Evolutionary conservation across 2,113 vertebrate genomes (phyloP), one percentile per base, ranked within the genome.

Genomic region (Leiothrix lutea): DNA sequence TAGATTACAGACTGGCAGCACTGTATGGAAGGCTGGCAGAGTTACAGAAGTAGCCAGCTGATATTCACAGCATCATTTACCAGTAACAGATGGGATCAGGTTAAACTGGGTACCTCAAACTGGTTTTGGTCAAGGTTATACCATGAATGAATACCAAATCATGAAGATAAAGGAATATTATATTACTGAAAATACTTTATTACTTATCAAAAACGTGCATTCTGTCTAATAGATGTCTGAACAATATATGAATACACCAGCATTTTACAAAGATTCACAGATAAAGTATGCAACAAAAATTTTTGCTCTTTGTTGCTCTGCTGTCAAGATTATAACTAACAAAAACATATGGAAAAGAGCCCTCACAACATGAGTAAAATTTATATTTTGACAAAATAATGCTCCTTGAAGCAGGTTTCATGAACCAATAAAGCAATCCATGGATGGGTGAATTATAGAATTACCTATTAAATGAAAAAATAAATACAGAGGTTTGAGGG

Each of bases 381-480:
- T 95, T 92, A 81, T 94, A 79, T 89, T 96, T 95, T 94, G 85
- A 73, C 57, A 84, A 92, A 96, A 83, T 53, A 85, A 89, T 83
- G 58, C 48, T 95, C 73, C 78, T 58, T 92, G 93, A 92, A 92
- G 33, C 50, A 95, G 54, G 56, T 90, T 97, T 88, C 71, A 44
- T 38, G 67, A 94, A 96, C 93, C 60, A 94, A 88, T 82, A 95
- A 94, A 94, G n/a, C 51, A 81, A 86, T 94, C 77, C 19, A 20
- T 53, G 60, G 50, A 70, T 94, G 40, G 78, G 60, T n/a, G 70
- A 94, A 97, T 95, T 95, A 93, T 20, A 87, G 93, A 97, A 95
- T 96, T 95, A 90, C 50, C 70, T 92, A 79, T 79, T 95, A 94
- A 95, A 91, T 75, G 72, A 62, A 92, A 95, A 96, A 96, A 94